phyloP scores from a whole-genome alignment of 2,113 vertebrate genomes.

The Lethenteron camtschaticum region DNA sequence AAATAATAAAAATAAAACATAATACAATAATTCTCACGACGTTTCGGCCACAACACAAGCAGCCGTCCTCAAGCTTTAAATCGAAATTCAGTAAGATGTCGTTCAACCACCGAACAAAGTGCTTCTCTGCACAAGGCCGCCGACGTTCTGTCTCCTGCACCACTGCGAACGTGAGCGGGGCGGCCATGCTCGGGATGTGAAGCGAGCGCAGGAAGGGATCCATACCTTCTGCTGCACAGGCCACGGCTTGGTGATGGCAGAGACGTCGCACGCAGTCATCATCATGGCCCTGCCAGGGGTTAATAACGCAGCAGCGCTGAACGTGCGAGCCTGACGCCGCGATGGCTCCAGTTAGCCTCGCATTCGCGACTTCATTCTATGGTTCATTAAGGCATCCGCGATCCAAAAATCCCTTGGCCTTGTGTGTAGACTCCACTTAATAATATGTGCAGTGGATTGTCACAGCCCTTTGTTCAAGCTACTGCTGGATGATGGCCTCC shows the following conservation, averaged over 20 bases:
- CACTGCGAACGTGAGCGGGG: too few relatives aligned
- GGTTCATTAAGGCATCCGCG: neutral
- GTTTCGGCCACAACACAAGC: too few relatives aligned
- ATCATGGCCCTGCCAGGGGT: slow-evolving; percentile 59
- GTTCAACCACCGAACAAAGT: too few relatives aligned
- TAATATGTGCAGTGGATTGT: neutral
- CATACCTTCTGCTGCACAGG: slow-evolving; percentile 80
- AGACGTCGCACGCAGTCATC: slow-evolving; percentile 95
- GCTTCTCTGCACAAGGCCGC: too few relatives aligned
- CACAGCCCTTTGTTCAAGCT: too few relatives aligned
- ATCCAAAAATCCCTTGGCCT: neutral
- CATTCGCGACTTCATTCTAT: neutral
- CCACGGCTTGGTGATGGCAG: slow-evolving; percentile 97
- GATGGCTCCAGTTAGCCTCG: neutral
- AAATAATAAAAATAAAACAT: too few relatives aligned
- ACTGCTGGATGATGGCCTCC: too few relatives aligned
- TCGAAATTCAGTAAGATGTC: too few relatives aligned
- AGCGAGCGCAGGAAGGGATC: neutral
- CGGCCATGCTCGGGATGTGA: too few relatives aligned
- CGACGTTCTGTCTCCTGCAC: too few relatives aligned
- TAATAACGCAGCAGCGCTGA: neutral
- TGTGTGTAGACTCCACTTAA: neutral
- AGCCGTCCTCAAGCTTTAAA: too few relatives aligned
- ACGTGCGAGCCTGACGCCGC: neutral
- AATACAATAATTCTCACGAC: too few relatives aligned